phyloP scores from a whole-genome alignment of 2,113 vertebrate genomes.

The Calidris pugnax region DNA sequence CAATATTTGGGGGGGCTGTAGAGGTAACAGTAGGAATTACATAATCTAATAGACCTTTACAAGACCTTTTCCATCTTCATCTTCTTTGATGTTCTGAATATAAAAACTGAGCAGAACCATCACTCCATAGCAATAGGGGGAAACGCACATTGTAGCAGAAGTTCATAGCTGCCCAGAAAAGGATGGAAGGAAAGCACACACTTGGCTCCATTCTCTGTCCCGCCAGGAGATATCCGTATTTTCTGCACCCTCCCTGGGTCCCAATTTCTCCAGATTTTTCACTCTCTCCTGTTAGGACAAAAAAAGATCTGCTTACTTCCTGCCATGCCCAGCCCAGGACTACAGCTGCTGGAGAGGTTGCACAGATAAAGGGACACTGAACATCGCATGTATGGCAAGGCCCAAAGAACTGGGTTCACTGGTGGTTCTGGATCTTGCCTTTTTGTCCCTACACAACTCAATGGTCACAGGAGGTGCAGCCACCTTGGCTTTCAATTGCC shows the following conservation, averaged over 20 bases:
- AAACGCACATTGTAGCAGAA: background rate
- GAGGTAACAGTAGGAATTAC: background rate
- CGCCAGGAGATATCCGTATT: background rate
- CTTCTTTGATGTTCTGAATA: background rate
- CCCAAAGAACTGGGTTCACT: background rate
- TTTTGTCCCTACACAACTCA: background rate
- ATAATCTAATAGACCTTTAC: background rate
- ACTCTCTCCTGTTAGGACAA: background rate
- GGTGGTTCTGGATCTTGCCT: background rate
- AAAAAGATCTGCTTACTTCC: background rate
- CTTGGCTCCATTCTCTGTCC: background rate
- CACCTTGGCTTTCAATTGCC: background rate
- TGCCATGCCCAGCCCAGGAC: background rate
- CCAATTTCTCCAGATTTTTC: background rate
- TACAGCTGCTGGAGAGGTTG: background rate
- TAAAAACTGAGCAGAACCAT: background rate
- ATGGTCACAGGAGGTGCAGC: background rate
- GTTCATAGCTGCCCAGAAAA: background rate
- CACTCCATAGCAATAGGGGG: background rate
- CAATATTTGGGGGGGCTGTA: background rate
- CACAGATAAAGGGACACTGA: no score
- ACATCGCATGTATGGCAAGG: accelerated
- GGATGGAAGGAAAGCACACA: background rate
- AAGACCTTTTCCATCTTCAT: background rate
- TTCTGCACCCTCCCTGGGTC: background rate